Evolutionary conservation across 1,140 invertebrate genomes (phyloP).

Genomic region (Drosophila ogumai): DNA sequence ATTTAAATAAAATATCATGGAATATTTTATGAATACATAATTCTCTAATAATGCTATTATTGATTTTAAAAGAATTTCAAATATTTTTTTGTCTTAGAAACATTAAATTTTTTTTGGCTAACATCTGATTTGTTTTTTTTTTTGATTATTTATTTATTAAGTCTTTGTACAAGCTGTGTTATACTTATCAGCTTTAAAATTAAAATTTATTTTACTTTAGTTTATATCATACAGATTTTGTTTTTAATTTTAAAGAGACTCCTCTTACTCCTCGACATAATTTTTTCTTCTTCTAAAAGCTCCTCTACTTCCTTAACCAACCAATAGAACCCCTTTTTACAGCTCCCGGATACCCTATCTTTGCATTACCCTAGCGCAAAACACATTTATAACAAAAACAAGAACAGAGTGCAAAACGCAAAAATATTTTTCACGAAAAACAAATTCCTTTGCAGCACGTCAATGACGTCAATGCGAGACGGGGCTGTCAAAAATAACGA

Average conservation of each 20-base stretch:
- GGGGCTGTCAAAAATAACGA: conserved; percentile 58
- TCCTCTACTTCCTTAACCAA: too few species aligned
- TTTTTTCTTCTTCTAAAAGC: too few species aligned
- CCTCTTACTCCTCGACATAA: too few species aligned
- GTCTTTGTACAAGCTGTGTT: not conserved
- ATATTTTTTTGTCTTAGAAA: too few species aligned
- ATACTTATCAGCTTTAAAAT: not conserved
- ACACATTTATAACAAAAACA: conserved; percentile 45
- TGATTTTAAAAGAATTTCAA: too few species aligned
- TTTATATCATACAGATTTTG: not conserved
- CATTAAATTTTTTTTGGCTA: too few species aligned
- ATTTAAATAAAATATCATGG: too few species aligned
- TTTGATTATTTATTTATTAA: not conserved
- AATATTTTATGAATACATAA: too few species aligned
- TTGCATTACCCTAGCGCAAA: conserved; percentile 27
- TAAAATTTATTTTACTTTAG: not conserved
- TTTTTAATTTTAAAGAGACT: too few species aligned
- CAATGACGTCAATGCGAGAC: conserved; percentile 77
- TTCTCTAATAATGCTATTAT: too few species aligned
- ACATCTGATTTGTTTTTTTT: not conserved
- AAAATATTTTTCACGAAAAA: conserved; percentile 81
- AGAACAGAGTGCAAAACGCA: conserved; percentile 46
- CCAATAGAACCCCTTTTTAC: not conserved
- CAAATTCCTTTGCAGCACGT: conserved; percentile 77
- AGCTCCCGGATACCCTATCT: not conserved